These are phyloP conservation scores for Actinia equina DNA, from an alignment of 64 coral and sea anemone species.

Conservation along the genomic window DNA sequence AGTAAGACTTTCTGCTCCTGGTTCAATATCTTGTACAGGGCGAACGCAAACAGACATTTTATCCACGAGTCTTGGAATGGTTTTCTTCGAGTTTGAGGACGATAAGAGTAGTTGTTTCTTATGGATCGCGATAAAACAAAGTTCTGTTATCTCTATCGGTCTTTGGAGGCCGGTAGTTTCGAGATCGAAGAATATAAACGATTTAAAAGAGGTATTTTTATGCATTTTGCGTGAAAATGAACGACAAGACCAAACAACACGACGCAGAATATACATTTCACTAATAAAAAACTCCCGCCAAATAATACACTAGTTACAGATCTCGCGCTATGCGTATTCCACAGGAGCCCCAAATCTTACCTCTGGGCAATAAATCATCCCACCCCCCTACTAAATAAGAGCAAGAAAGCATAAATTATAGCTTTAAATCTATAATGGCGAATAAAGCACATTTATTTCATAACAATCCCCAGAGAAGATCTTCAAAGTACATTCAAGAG, in stretches of 20 bases:
- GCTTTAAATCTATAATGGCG: too few species aligned
- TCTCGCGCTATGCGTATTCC: neutral
- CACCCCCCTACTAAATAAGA: too few species aligned
- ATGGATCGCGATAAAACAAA: slow-evolving; percentile 57
- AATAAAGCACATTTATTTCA: too few species aligned
- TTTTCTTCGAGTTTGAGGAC: slow-evolving; percentile 25
- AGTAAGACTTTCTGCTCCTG: slow-evolving; percentile 27
- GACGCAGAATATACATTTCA: neutral
- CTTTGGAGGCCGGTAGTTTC: slow-evolving; percentile 64
- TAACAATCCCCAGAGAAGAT: too few species aligned
- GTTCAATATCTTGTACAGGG: slow-evolving; percentile 51
- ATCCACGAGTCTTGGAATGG: slow-evolving; percentile 54
- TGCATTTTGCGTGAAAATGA: neutral
- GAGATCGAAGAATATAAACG: slow-evolving; percentile 72
- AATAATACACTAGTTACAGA: neutral
- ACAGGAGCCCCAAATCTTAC: neutral
- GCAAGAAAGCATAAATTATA: too few species aligned
- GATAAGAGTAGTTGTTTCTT: slow-evolving; percentile 19
- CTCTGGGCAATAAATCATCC: too few species aligned
- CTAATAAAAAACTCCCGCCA: neutral
- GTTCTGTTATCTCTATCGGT: slow-evolving; percentile 64
- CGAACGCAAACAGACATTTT: slow-evolving; percentile 60
- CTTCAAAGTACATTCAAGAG: too few species aligned
- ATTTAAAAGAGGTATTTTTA: neutral
- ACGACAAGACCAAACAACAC: neutral